These are phyloP conservation scores for Acanthornis magna DNA, from an alignment of 2,797 vertebrate species.

Conservation along the genomic window DNA sequence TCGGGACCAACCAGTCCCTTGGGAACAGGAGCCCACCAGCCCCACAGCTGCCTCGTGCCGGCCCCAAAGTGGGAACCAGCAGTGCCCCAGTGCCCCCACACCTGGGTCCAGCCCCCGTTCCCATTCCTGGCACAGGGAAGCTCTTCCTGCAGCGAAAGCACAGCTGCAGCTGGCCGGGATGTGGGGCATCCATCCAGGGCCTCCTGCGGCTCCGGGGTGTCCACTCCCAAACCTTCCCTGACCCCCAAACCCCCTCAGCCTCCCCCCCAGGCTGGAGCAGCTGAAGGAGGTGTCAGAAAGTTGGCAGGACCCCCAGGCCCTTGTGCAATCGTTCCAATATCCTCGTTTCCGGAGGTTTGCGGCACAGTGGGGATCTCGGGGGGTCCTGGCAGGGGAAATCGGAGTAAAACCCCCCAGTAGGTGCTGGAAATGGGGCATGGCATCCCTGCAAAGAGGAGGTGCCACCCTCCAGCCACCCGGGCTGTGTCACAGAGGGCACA, in stretches of 20 bases:
- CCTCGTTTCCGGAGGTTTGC: neutral
- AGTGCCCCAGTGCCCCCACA: neutral
- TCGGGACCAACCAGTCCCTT: neutral
- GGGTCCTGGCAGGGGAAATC: neutral
- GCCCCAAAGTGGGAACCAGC: neutral
- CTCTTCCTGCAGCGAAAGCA: rapidly evolving
- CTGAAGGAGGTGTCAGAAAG: neutral
- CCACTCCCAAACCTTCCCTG: neutral
- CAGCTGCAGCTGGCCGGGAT: neutral
- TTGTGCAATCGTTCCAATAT: neutral
- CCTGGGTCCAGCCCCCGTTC: rapidly evolving
- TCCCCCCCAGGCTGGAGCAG: neutral
- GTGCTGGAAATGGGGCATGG: neutral
- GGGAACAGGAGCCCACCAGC: neutral
- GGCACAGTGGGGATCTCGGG: rapidly evolving
- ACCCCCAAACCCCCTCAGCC: neutral
- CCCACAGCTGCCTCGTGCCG: neutral
- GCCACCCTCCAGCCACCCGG: neutral
- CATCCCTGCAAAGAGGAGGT: neutral
- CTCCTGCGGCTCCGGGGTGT: neutral
- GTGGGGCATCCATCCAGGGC: neutral
- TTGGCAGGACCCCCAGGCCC: neutral
- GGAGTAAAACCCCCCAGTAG: neutral
- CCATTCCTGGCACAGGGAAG: neutral
- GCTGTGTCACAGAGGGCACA: rapidly evolving